Base-by-base conservation (phyloP, 2,113 vertebrate species). In the Rynchops niger region DNA sequence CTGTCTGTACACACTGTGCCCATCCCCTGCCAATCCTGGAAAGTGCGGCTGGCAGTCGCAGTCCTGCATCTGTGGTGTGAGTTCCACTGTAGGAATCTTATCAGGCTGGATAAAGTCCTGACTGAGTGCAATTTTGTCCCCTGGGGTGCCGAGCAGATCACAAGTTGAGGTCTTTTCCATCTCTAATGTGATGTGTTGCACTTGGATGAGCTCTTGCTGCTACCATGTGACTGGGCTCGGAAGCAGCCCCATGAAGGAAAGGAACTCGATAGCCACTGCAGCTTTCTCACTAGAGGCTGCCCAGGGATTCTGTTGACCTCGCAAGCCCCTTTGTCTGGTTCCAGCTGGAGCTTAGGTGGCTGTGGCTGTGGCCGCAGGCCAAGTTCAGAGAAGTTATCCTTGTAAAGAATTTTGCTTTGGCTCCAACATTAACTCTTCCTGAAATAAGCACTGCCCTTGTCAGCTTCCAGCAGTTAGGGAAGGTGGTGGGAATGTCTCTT, bases 391-490 rank as follows among this genome's bases (percentile, higher is more conserved):
- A 47, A 79, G 45, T 86, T 76, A 81, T 71, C 90, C 73, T 40
- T 4, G 2, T 53, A 38, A 65, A 59, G 83, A 88, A 69, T 53
- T 76, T 72, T 87, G 52, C 78, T 86, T 84, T 90, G 87, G 72
- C 65, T 79, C 47, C 63, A 50, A 3, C 4, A 19, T 82, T 77
- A 62, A 2, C 2, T 3, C 74, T 86, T 92, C 58, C 74, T 95
- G 92, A 94, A 96, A 95, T 95, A 91, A 96, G 84, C 58, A 16
- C 30, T 34, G 61, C 7, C 86, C 29, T 84, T 97, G 95, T 89
- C 93, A 95, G 67, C 84, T 79, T 6, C 0, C 9, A 47, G 58
- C 55, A 21, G 5, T 58, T 47, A 21, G 59, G 77, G 45, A 71
- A 36, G 30, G 9, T 14, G 26, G 23, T 18, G 7, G 55, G 38